Evolutionary conservation across 2,888 invertebrate genomes (phyloP), one percentile per base, ranked within the genome.

Genomic region (Dolomedes plantarius): DNA sequence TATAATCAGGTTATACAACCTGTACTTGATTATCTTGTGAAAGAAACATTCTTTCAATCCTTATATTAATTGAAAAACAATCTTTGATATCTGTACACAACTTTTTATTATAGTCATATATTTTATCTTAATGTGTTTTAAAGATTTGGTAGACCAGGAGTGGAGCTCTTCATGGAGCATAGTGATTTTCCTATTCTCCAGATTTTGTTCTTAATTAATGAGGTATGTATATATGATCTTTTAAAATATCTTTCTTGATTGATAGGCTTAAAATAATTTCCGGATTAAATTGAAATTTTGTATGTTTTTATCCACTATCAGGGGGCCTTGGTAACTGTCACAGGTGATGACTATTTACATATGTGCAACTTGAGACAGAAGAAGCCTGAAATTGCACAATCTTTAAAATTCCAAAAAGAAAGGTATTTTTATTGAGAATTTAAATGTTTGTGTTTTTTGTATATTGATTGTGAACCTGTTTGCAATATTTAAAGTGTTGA

Each of bases 351-450:
- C 93, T 95, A 95, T 90, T 93, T 99, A 87, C 98, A 99, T 92
- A 94, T 99, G 90, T 99, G 99, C 99, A 98, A 96, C 93, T 96
- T 98, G 93, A 93, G 97, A 90, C 96, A 98, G 88, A 97, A 97
- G 93, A 94, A 94, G 89, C 97, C 98, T 87, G 97, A 97, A 93
- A 94, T 99, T 90, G 96, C 98, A 90, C 98, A 99, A 93, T 96
- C 97, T 90, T 94, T 99, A 91, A 98, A 98, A 93, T 98, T 99
- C 93, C 97, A 98, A 92, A 94, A 97, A 91, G 98, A 99, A 93
- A 95, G 96, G 98, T 92, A 89, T 79, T 79, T 23, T 46, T 46
- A n/a, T n/a, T 56, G n/a, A n/a, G n/a, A n/a, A n/a, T n/a, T n/a
- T n/a, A n/a, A n/a, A n/a, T n/a, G n/a, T n/a, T n/a, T n/a, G n/a